Evolutionary conservation across 2,113 vertebrate species (phyloP), one percentile per base, ranked within the genome.

Genomic region (Gopherus flavomarginatus): DNA sequence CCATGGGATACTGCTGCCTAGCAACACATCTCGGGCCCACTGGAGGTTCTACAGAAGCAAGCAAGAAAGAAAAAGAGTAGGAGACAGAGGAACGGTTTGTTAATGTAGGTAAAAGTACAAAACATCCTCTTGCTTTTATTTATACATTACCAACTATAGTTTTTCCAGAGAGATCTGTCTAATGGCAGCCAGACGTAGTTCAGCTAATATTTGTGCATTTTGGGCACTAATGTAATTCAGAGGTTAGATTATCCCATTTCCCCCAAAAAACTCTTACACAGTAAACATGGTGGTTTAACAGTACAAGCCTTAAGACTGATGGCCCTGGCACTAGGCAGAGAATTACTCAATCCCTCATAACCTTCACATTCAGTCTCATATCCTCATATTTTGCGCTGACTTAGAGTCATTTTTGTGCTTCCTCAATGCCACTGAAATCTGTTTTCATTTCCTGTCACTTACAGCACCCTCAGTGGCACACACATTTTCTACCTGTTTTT

Each of bases 11-110:
- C 99, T 98, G 86, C 99, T 99, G 98, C 99, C 99, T 99, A 99
- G 99, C 99, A 99, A 99, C 99, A 99, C 99, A 17, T 99, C 99
- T 14, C 99, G 98, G 87, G 99, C 99, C 99, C 99, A 99, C 98
- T 99, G 99, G 98, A 99, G 99, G 98, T 99, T 99, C 99, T 99
- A 98, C 95, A 97, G 97, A 94, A 96, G 98, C 82, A 94, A 98
- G 97, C 98, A 97, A n/a, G 22, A 78, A 95, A 87, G 95, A 94
- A 94, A 24, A 92, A 98, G 80, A 98, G 92, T 88, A 65, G 29
- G 85, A 81, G 87, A 89, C 83, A 95, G 87, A 83, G 31, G 26
- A 91, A 4, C 4, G 65, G 88, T 82, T 87, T 65, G 44, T 56
- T 38, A 72, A 87, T 10, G 10, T 3, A 69, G 21, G 14, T 7